Percentiles rank a stretch among this genome's conserved stretches.
phyloP scores from a whole-genome alignment of 2,113 vertebrate genomes.

The Nannobrachium achirus region DNA sequence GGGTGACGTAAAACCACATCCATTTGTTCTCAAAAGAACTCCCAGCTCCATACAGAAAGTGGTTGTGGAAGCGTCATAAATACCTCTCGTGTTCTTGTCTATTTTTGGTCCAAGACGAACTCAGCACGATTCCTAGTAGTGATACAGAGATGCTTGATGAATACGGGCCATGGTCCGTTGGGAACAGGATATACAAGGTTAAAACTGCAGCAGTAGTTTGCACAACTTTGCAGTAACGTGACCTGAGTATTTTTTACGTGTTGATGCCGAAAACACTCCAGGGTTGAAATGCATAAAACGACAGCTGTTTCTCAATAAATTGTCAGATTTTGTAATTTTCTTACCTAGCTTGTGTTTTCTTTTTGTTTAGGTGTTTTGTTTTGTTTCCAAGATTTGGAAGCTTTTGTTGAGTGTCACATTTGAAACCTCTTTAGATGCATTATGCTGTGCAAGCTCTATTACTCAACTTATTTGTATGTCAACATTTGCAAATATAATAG shows the following conservation, averaged over 20 bases:
- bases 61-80: too few species aligned
- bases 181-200: not conserved
- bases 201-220: not conserved
- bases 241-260: not conserved
- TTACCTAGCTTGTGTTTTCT: not conserved
- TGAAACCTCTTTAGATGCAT: not conserved
- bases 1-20: too few species aligned
- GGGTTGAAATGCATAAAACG: conserved; percentile 14
- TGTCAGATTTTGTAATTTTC: conserved; percentile 29
- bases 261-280: conserved; percentile 14
- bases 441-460: not conserved
- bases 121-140: too few species aligned
- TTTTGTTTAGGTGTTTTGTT: not conserved
- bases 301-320: conserved; percentile 16
- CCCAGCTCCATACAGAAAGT: too few species aligned
- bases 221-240: not conserved
- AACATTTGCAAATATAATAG: not conserved
- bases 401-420: too few species aligned
- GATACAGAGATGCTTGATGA: too few species aligned
- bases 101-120: too few species aligned
- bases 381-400: not conserved
- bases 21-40: too few species aligned
- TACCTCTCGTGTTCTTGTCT: too few species aligned
- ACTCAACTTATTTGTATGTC: not conserved
- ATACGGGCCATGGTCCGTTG: not conserved